These are phyloP conservation scores for Stictonetta naevosa DNA, from an alignment of 2,113 vertebrate species.

Conservation along the genomic window DNA sequence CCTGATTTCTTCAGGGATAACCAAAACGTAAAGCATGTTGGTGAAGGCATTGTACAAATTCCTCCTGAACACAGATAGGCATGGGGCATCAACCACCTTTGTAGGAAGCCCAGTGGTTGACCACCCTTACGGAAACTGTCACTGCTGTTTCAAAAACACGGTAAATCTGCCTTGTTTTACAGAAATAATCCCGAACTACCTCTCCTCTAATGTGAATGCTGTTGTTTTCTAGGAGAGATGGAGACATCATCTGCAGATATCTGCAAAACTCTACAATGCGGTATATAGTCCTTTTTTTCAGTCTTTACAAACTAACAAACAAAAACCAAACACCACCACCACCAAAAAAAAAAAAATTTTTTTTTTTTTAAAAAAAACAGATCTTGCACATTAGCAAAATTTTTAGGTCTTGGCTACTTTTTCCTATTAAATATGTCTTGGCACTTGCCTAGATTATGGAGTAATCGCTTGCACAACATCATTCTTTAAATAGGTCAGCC, in stretches of 20 bases:
- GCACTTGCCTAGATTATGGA: conserved; percentile 43
- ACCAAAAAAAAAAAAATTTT: not conserved
- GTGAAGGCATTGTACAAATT: not conserved
- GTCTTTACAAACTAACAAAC: not conserved
- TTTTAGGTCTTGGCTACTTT: conserved; percentile 22
- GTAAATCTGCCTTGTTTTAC: not conserved
- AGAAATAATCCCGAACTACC: not conserved
- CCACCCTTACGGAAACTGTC: not conserved
- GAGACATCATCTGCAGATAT: not conserved
- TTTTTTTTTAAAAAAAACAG: too few species aligned
- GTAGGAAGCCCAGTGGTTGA: not conserved
- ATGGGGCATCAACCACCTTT: not conserved
- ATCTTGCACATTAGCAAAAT: not conserved
- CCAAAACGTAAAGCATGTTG: not conserved
- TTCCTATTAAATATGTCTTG: conserved; percentile 47
- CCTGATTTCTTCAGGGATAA: not conserved
- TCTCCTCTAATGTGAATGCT: not conserved
- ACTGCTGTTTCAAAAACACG: not conserved
- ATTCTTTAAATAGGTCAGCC: conserved; percentile 62
- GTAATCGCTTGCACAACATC: conserved; percentile 52
- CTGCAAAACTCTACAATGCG: not conserved
- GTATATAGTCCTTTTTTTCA: not conserved
- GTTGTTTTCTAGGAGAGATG: not conserved
- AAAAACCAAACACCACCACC: too few species aligned
- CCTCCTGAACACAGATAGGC: not conserved